Conservation (phyloP, 1,140 invertebrate species). For the Micrasema longulum region DNA sequence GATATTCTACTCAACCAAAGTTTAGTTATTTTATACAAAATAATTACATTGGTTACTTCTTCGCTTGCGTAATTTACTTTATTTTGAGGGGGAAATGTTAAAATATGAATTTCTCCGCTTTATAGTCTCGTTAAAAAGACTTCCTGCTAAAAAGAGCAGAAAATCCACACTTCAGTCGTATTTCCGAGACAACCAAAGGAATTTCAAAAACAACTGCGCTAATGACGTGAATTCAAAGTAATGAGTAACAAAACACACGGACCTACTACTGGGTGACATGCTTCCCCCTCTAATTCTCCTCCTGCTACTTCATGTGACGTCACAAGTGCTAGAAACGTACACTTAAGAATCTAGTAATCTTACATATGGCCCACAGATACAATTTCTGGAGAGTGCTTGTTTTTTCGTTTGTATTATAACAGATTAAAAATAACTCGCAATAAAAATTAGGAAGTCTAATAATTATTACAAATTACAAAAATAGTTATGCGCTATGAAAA, state of each 20-base stretch:
- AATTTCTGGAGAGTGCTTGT: background rate
- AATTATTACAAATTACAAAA: too few species aligned
- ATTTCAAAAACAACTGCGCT: conserved; percentile 13
- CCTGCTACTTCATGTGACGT: background rate
- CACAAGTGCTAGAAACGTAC: background rate
- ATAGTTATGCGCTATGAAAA: too few species aligned
- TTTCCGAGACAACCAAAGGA: background rate
- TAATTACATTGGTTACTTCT: background rate
- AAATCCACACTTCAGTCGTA: background rate
- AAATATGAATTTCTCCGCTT: too few species aligned
- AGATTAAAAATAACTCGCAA: background rate
- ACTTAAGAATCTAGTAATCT: too few species aligned
- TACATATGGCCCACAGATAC: too few species aligned
- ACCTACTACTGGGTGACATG: background rate
- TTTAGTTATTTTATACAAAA: too few species aligned
- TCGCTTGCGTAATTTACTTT: background rate
- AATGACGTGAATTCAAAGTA: conserved; percentile 12
- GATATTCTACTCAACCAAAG: background rate
- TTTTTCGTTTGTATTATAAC: background rate
- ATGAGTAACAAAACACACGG: conserved; percentile 18
- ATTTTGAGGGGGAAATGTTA: background rate
- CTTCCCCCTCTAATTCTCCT: background rate
- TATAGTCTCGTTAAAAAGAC: conserved; percentile 1
- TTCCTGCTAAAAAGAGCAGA: conserved; percentile 7
- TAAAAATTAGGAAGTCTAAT: too few species aligned